phyloP scores from a whole-genome alignment of 2,888 invertebrate species.

The Eurytoma californica region DNA sequence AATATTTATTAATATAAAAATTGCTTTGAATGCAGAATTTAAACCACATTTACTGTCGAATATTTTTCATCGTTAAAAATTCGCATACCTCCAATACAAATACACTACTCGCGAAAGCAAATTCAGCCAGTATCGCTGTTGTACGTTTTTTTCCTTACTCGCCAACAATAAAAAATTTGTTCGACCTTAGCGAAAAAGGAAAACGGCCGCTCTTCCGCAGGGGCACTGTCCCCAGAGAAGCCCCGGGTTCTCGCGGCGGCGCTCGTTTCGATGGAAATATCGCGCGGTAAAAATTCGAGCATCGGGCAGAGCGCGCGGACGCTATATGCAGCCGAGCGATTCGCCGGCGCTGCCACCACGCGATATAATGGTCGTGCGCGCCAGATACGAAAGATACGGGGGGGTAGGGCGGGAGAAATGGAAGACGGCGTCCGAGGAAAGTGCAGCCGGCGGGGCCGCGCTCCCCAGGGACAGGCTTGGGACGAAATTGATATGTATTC shows the following conservation, averaged over 20 bases:
- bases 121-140: background rate
- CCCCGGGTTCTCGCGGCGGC: background rate
- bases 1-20: too few relatives aligned
- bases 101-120: background rate
- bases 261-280: constrained; percentile 50
- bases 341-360: constrained; percentile 36
- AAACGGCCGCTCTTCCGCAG: too few relatives aligned
- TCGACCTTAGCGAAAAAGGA: too few relatives aligned
- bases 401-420: constrained; percentile 26
- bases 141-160: constrained; percentile 3
- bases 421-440: constrained; percentile 51
- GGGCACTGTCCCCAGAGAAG: constrained; percentile 38
- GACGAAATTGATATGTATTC: constrained; percentile 75
- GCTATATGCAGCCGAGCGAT: constrained; percentile 35
- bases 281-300: constrained; percentile 36
- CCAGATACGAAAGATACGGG: constrained; percentile 22
- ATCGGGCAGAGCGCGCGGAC: background rate
- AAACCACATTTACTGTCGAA: too few relatives aligned
- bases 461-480: constrained; percentile 66
- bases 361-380: constrained; percentile 15
- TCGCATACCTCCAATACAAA: too few relatives aligned
- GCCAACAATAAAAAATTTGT: background rate
- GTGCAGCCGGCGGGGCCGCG: constrained; percentile 58
- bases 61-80: too few relatives aligned
- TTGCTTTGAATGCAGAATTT: too few relatives aligned